Base-by-base conservation (phyloP, 1,140 invertebrate genomes). In the Plodia interpunctella region DNA sequence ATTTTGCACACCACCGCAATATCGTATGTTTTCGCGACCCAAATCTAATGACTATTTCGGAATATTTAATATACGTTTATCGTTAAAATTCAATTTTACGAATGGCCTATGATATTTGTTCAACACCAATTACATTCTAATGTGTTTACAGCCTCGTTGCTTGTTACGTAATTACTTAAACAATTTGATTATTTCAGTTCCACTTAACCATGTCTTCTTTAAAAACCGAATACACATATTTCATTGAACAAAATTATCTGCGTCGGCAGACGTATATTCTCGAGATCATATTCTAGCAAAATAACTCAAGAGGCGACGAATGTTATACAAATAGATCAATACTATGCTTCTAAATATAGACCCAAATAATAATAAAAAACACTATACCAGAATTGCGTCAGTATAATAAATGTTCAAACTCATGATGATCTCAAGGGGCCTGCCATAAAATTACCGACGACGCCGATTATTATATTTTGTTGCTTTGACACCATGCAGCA, bases 391-490 rank as follows among this genome's bases (percentile, higher is more conserved):
- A 57, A 50, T 57, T 57, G 44, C 56, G 56, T 57, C 56, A 57
- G 21, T 51, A 15, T 38, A 57, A 57, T 57, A 57, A 50, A 57
- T 35, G 44, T 53, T 53, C 32, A 55, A 32, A 57, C 10, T 21
- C 8, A 28, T 57, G 52, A 61, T 63, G 59, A 60, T 61, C 59
- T 59, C 63, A 62, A 49, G 55, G 55, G 51, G 52, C 60, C 50
- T 32, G 38, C n/a, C 38, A 59, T 66, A 66, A 66, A 62, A 44
- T 49, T 32, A 32, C 3, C 30, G 57, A 55, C 60, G 30, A 62
- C 56, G 57, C 53, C 57, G 55, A 66, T 57, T 66, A 57, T 66
- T 55, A 53, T 44, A 28, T 63, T 63, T 60, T 60, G 30, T 57
- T 52, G 20, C 10, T 66, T 44, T 55, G 32, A 0, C 49, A 51